phyloP scores from a whole-genome alignment of 2,888 invertebrate genomes.

The Cephus pygmeus region DNA sequence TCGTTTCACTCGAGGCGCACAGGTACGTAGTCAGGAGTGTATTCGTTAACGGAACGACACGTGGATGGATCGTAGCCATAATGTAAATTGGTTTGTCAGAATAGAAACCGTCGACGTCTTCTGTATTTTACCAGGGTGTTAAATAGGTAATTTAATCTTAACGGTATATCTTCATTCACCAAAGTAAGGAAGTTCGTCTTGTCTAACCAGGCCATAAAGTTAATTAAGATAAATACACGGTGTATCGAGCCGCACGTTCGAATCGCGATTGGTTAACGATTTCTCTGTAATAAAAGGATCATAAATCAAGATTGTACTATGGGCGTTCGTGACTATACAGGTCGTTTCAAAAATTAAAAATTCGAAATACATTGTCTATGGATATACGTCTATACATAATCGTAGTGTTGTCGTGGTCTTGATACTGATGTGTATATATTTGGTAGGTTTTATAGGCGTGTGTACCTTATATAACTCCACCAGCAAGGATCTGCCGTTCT shows the following conservation, averaged over 20 bases:
- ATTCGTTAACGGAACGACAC: background rate
- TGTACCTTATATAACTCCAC: background rate
- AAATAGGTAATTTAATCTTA: background rate
- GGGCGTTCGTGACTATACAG: background rate
- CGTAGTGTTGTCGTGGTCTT: background rate
- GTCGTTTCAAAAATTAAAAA: background rate
- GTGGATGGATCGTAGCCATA: background rate
- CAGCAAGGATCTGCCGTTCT: conserved; percentile 14
- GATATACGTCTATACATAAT: background rate
- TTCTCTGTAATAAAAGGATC: background rate
- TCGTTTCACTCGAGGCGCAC: background rate
- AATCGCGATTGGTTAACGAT: background rate
- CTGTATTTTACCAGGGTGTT: background rate
- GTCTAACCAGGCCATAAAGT: background rate
- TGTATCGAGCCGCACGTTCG: background rate
- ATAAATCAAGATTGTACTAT: background rate
- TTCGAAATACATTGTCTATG: background rate
- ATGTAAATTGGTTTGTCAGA: background rate
- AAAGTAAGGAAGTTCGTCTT: background rate
- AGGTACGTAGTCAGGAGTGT: background rate
- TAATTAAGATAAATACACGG: background rate
- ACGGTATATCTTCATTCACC: background rate
- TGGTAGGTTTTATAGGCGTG: background rate
- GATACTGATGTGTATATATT: background rate
- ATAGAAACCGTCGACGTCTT: background rate